phyloP scores from a whole-genome alignment of 2,888 invertebrate genomes.

The Blomia tropicalis region DNA sequence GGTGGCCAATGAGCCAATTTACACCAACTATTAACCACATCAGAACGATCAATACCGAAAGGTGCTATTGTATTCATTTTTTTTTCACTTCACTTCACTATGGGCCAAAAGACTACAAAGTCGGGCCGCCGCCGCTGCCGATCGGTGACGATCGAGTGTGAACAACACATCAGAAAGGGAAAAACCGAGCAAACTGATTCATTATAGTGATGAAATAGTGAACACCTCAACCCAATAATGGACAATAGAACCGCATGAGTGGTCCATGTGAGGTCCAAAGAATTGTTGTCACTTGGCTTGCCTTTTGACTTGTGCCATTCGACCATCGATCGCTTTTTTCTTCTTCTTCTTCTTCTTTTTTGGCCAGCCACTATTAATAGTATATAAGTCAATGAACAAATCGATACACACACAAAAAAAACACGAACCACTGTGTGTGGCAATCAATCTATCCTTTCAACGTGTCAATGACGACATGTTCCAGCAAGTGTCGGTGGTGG shows the following conservation, averaged over 20 bases:
- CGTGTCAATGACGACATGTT: too few species aligned
- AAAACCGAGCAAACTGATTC: too few species aligned
- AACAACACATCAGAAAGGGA: too few species aligned
- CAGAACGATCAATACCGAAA: background rate
- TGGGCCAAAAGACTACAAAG: too few species aligned
- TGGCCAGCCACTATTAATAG: constrained; percentile 15
- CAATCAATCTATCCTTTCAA: constrained; percentile 13
- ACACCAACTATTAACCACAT: background rate
- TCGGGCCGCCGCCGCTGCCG: background rate
- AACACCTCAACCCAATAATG: too few species aligned
- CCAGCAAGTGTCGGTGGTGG: too few species aligned
- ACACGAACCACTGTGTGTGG: constrained; percentile 1
- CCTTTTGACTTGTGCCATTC: background rate
- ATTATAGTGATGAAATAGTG: too few species aligned
- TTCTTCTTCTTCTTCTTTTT: too few species aligned
- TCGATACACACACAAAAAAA: constrained; percentile 2
- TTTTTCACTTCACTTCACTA: too few species aligned
- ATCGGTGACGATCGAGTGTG: too few species aligned
- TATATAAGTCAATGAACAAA: constrained; percentile 1
- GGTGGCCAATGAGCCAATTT: background rate
- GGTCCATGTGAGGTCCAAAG: constrained; percentile 4
- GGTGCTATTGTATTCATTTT: background rate
- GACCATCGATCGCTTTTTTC: too few species aligned
- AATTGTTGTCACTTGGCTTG: constrained; percentile 13
- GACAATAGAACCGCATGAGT: constrained; percentile 5